Conservation (phyloP, 1,140 invertebrate species). For the Contarinia nasturtii region DNA sequence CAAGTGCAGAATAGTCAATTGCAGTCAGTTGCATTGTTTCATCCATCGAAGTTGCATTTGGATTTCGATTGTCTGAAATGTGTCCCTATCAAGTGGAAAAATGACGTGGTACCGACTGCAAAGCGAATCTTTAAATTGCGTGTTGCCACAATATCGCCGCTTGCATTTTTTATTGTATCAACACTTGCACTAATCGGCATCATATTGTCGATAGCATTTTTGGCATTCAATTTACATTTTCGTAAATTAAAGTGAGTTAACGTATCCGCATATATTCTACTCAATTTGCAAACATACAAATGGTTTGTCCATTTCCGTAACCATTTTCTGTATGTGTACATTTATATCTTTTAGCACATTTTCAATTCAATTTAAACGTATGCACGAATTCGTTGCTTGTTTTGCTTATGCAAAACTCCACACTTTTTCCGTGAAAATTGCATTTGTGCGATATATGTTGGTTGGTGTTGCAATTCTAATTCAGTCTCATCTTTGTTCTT, state of each 20-base stretch:
- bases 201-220: constrained; percentile 52
- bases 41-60: constrained; percentile 39
- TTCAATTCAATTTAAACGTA: no score
- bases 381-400: no score
- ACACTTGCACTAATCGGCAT: constrained; percentile 56
- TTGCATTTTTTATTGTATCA: constrained; percentile 47
- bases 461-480: no score
- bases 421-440: no score
- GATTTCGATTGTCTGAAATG: constrained; percentile 55
- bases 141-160: constrained; percentile 52
- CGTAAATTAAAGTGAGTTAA: constrained; percentile 59
- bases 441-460: no score
- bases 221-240: constrained; percentile 75
- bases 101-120: constrained; percentile 55
- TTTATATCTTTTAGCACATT: no score
- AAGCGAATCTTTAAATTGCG: constrained; percentile 46
- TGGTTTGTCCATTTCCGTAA: no score
- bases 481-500: no score
- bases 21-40: constrained; percentile 53
- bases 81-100: constrained; percentile 46
- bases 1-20: constrained; percentile 62
- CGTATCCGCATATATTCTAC: background rate
- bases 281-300: no score
- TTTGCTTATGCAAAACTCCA: no score
- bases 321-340: no score